Conservation (phyloP, 2,888 invertebrate species). For the Drosophila quasianomalipes region DNA sequence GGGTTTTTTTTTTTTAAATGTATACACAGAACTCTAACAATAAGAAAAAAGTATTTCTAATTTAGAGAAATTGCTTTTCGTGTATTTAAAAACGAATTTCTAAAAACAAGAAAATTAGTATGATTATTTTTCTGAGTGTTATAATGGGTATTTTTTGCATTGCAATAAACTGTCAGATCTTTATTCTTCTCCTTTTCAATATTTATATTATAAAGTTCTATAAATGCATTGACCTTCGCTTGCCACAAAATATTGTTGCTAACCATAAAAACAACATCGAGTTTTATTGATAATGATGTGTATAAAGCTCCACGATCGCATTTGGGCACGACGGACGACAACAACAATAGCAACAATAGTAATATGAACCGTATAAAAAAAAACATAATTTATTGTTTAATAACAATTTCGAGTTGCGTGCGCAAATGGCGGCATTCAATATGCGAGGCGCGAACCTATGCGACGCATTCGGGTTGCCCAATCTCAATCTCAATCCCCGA, state of each 20-base stretch:
- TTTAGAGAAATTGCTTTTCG: not conserved
- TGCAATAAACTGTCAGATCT: not conserved
- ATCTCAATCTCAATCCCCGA: not conserved
- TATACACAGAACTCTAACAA: not conserved
- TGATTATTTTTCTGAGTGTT: not conserved
- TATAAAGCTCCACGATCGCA: not conserved
- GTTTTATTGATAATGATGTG: constrained; percentile 3
- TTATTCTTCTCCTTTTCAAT: not conserved
- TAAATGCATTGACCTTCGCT: constrained; percentile 38
- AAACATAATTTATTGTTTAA: constrained; percentile 78
- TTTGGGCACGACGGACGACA: constrained; percentile 12
- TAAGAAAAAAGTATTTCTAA: not conserved
- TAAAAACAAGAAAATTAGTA: not conserved
- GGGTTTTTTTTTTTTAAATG: too few species aligned
- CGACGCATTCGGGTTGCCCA: constrained; percentile 46
- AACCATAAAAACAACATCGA: constrained; percentile 7
- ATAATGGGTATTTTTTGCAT: not conserved
- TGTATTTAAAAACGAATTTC: not conserved
- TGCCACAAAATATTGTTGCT: constrained; percentile 15
- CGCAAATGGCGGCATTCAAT: constrained; percentile 59
- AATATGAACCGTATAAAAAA: constrained; percentile 14
- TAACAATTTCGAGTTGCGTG: constrained; percentile 51
- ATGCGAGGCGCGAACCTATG: constrained; percentile 65
- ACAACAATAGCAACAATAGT: constrained; percentile 3
- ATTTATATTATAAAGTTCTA: not conserved